A percentile compares a stretch with the other conserved stretches of the same genome.
These are phyloP conservation scores for Hyppa rectilinea DNA, from an alignment of 2,888 invertebrate species.

Conservation along the genomic window DNA sequence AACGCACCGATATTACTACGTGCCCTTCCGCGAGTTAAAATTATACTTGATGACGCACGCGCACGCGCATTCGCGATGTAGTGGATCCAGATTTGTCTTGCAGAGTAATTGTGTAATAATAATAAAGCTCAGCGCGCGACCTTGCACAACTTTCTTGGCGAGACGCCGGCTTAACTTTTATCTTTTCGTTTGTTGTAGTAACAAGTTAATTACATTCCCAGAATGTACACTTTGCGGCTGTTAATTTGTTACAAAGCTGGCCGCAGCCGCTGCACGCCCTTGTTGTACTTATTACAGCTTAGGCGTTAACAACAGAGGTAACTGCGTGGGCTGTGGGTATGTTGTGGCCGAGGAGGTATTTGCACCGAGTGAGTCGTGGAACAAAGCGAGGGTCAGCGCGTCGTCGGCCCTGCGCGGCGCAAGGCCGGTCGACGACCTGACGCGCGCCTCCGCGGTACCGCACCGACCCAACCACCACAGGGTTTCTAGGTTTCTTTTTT, in stretches of 20 bases:
- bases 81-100: conserved; percentile 85
- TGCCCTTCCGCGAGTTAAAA: conserved; percentile 89
- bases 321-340: conserved; percentile 72
- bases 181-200: conserved; percentile 65
- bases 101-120: conserved; percentile 87
- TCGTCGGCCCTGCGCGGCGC: conserved; percentile 84
- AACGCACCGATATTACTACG: conserved; percentile 80
- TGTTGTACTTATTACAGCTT: conserved; percentile 57
- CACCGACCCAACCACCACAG: conserved; percentile 75
- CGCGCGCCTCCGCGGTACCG: conserved; percentile 75
- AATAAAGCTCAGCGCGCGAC: conserved; percentile 84
- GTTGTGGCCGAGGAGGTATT: conserved; percentile 69
- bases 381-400: conserved; percentile 85
- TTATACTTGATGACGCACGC: conserved; percentile 86
- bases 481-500: conserved; percentile 76
- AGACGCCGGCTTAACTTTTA: conserved; percentile 73
- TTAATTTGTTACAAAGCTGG: conserved; percentile 39
- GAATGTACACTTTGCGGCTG: conserved; percentile 31
- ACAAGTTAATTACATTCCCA: conserved; percentile 49
- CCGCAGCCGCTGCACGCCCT: conserved; percentile 36
- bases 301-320: conserved; percentile 64
- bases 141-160: conserved; percentile 87
- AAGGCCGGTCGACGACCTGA: conserved; percentile 90
- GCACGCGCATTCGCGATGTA: conserved; percentile 78
- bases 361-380: conserved; percentile 74